Percentiles rank a stretch among this genome's conserved stretches.
phyloP scores from a whole-genome alignment of 2,888 invertebrate genomes.

The Nipponacmea schrenckii region DNA sequence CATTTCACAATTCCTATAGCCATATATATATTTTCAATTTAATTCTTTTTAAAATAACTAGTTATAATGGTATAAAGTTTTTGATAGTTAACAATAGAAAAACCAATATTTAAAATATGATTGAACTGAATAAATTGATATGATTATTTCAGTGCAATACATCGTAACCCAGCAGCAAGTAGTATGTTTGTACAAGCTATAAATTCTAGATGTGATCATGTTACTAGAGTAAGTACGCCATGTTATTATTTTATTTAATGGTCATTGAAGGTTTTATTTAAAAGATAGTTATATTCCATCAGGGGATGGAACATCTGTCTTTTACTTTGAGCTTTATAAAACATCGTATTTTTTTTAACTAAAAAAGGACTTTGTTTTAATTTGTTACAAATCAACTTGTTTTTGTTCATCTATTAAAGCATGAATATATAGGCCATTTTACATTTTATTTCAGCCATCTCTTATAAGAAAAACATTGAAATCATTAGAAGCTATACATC shows the following conservation, averaged over 20 bases:
- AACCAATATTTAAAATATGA: too few species aligned
- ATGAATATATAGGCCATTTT: too few species aligned
- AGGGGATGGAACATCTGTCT: too few species aligned
- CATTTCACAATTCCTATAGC: too few species aligned
- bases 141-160: constrained; percentile 70
- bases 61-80: too few species aligned
- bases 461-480: constrained; percentile 78
- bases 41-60: too few species aligned
- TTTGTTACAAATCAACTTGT: neutral
- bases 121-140: too few species aligned
- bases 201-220: constrained; percentile 75
- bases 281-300: neutral
- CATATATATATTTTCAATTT: too few species aligned
- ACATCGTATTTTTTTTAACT: neutral
- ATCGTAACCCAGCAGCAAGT: constrained; percentile 76
- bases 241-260: constrained; percentile 34
- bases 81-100: too few species aligned
- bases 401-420: too few species aligned
- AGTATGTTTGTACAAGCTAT: constrained; percentile 79
- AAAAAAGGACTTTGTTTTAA: neutral
- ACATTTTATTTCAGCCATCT: constrained; percentile 71
- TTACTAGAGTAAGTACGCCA: constrained; percentile 53
- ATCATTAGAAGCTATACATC: constrained; percentile 75
- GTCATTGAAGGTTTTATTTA: constrained; percentile 40
- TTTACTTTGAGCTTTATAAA: too few species aligned